Base-by-base conservation (phyloP, 2,888 invertebrate genomes). In the Caenorhabditis sp. region DNA sequence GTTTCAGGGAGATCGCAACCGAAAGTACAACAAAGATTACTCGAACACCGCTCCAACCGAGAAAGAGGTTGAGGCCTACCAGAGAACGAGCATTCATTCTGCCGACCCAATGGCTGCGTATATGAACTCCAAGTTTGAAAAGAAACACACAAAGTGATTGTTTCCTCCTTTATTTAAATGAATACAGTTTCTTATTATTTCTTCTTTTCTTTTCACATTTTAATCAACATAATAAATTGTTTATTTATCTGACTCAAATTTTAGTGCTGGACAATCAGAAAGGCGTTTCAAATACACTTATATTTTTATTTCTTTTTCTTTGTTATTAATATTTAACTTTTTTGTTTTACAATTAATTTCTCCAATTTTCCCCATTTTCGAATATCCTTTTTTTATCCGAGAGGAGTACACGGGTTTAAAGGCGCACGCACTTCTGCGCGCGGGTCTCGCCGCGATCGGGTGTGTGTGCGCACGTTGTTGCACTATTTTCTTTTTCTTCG, bases 81-180 rank as follows among this genome's bases (percentile, higher is more conserved):
- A 69, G 9, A 47, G 74, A 62, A 86, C 85, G 22, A 80, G 94
- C 95, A 93, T 94, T 68, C 93, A 92, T 67, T 85, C 88, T 3
- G 92, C 93, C 3, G 98, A 99, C 93, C 98, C 98, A 0, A 98
- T 98, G 98, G 94, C 95, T 69, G 95, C 95, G 83, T 95, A 95
- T 92, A 85, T 93, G 51, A 85, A 88, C 28, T 83, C 89, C 51
- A 89, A 89, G 32, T 80, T 72, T 11, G 78, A 84, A 55, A 85
- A 85, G 64, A 79, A 79, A 51, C 50, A 62, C 20, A 60, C 55
- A 2, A 81, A 84, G 40, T 77, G 22, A 55, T 47, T 22, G n/a
- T 28, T 24, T n/a, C n/a, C n/a, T n/a, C 11, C 28, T 13, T 62
- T 24, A 28, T n/a, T 24, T 60, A 18, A 44, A 53, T n/a, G 0